These are phyloP conservation scores for Leptopilina clavipes DNA, from an alignment of 1,140 invertebrate genomes.

Conservation along the genomic window DNA sequence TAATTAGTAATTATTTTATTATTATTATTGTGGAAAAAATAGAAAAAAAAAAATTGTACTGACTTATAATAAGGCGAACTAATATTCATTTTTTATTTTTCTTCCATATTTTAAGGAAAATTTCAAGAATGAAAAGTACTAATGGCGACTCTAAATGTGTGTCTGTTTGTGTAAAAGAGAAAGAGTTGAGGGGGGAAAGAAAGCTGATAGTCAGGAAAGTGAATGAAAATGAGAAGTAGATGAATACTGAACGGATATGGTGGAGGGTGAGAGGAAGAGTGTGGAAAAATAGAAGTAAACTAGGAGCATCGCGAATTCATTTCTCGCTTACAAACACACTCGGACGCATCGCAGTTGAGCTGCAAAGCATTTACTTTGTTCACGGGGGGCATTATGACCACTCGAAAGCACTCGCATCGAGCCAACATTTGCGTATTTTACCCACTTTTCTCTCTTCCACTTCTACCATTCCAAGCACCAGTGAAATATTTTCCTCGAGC, in stretches of 20 bases:
- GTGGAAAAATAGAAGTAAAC: conserved; percentile 13
- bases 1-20: too few relatives aligned
- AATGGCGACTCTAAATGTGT: neutral
- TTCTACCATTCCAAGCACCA: neutral
- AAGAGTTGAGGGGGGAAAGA: neutral
- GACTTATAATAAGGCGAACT: too few relatives aligned
- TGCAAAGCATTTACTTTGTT: conserved; percentile 42
- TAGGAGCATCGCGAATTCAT: conserved; percentile 27
- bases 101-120: neutral
- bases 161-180: neutral
- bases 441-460: conserved; percentile 29
- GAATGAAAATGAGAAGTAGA: conserved; percentile 26
- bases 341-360: conserved; percentile 33
- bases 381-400: conserved; percentile 43
- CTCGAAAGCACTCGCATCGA: conserved; percentile 40
- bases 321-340: conserved; percentile 14
- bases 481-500: conserved; percentile 10
- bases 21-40: too few relatives aligned
- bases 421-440: conserved; percentile 50
- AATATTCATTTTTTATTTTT: neutral
- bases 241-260: conserved; percentile 14
- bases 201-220: conserved; percentile 4
- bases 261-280: neutral
- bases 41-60: neutral
- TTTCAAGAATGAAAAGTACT: neutral